These are phyloP conservation scores for Lamprotornis superbus DNA, from an alignment of 2,113 vertebrate species.

Conservation along the genomic window DNA sequence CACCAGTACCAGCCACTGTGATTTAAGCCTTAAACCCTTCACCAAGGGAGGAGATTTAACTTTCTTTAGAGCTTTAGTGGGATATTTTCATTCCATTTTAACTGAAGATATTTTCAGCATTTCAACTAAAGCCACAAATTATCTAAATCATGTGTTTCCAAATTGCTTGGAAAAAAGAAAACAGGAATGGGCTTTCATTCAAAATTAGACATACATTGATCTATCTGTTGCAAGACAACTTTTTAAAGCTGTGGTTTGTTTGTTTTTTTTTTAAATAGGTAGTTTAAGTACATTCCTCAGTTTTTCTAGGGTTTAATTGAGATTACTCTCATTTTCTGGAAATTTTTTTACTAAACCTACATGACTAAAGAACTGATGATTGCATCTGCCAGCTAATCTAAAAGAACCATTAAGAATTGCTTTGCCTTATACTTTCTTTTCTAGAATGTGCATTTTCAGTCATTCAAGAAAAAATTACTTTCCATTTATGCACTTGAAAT, in stretches of 20 bases:
- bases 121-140: not conserved
- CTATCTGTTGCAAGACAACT: not conserved
- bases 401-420: not conserved
- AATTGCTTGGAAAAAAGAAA: not conserved
- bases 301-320: not conserved
- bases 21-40: not conserved
- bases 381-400: not conserved
- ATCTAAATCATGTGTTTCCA: not conserved
- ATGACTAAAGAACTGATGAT: not conserved
- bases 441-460: not conserved
- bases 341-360: not conserved
- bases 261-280: not conserved
- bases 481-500: not conserved
- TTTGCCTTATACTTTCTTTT: not conserved
- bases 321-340: not conserved
- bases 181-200: not conserved
- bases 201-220: not conserved
- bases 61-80: not conserved
- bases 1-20: rapidly evolving
- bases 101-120: not conserved
- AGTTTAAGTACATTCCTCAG: not conserved
- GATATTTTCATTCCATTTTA: not conserved
- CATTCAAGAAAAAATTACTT: not conserved
- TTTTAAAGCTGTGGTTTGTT: not conserved
- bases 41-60: not conserved